Percentiles rank a stretch among this genome's conserved stretches.
These are phyloP conservation scores for Temnothorax unifasciatus DNA, from an alignment of 2,888 invertebrate species.

Conservation along the genomic window DNA sequence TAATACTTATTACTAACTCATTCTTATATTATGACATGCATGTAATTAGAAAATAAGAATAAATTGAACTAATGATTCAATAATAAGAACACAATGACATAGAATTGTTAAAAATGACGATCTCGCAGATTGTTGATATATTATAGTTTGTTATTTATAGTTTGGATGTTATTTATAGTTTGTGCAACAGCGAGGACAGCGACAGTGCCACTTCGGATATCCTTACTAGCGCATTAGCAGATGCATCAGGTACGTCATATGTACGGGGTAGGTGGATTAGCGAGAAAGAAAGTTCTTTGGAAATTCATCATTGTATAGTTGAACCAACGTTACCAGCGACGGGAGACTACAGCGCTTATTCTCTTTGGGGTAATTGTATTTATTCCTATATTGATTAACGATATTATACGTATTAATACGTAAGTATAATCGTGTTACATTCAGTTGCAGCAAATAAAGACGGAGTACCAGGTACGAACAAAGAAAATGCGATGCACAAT, in stretches of 20 bases:
- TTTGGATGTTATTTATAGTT: constrained; percentile 73
- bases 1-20: background rate
- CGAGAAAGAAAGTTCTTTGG: constrained; percentile 90
- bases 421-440: constrained; percentile 48
- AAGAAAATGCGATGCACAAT: constrained; percentile 89
- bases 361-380: constrained; percentile 90
- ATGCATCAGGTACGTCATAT: constrained; percentile 93
- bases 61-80: background rate
- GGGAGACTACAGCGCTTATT: constrained; percentile 94
- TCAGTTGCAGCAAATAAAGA: constrained; percentile 88
- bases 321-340: constrained; percentile 94
- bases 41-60: background rate
- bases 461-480: constrained; percentile 86
- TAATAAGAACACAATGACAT: background rate
- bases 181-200: constrained; percentile 83
- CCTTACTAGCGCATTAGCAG: constrained; percentile 88
- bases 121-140: background rate
- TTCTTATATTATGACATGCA: background rate
- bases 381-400: background rate
- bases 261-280: constrained; percentile 93
- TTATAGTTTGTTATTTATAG: constrained; percentile 62
- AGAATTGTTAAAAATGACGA: background rate
- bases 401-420: background rate
- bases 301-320: constrained; percentile 92
- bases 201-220: constrained; percentile 78